phyloP scores from a whole-genome alignment of 2,797 vertebrate genomes.

The Sebastes goodei region DNA sequence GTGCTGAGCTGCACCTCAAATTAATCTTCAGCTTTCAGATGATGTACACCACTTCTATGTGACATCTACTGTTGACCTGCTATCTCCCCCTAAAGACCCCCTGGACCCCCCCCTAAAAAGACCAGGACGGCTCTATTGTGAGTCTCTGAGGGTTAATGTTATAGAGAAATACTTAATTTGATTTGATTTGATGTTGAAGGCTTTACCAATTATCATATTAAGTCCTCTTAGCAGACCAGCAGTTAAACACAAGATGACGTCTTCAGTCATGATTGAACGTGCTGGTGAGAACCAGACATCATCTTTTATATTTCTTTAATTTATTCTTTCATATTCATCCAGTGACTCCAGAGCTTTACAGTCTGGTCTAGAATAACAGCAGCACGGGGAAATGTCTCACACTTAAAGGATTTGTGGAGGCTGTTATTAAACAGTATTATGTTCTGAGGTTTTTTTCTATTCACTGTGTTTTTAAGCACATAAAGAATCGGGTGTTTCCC shows the following conservation, averaged over 20 bases:
- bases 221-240: not conserved
- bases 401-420: constrained; percentile 20
- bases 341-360: not conserved
- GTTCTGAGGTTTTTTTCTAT: not conserved
- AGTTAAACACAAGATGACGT: not conserved
- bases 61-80: too few relatives aligned
- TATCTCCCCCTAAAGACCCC: too few relatives aligned
- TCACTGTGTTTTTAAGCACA: constrained; percentile 30
- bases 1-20: too few relatives aligned
- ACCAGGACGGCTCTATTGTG: too few relatives aligned
- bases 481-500: not conserved
- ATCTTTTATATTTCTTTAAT: not conserved
- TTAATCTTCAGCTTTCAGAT: too few relatives aligned
- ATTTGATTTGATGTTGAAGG: too few relatives aligned
- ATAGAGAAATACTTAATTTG: not conserved
- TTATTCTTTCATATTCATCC: not conserved
- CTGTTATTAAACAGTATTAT: constrained; percentile 26
- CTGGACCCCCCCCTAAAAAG: too few relatives aligned
- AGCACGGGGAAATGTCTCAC: constrained; percentile 8
- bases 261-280: not conserved
- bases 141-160: not conserved
- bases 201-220: not conserved
- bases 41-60: too few relatives aligned
- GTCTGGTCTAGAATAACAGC: not conserved
- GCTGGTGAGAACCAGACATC: not conserved